Percentiles rank a stretch among this genome's conserved stretches.
Evolutionary conservation across 2,113 vertebrate species (phyloP).

Genomic region (Solea solea): DNA sequence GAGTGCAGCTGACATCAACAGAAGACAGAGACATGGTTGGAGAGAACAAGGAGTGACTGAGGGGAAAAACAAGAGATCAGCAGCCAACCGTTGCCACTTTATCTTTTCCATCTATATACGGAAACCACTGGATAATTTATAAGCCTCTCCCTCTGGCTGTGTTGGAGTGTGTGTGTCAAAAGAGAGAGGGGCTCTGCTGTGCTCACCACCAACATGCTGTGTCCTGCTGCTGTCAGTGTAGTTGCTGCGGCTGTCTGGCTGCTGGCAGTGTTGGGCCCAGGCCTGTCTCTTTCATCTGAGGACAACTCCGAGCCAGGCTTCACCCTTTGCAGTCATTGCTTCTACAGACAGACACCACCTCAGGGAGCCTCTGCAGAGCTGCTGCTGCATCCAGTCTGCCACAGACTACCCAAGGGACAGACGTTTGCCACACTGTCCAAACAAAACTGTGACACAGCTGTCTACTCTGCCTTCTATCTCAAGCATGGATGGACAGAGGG

Average conservation of each 20-base stretch:
- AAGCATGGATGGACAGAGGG: conserved; percentile 47
- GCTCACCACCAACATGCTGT: conserved; percentile 69
- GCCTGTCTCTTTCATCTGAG: conserved; percentile 66
- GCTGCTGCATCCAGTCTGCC: conserved; percentile 68
- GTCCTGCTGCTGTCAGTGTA: conserved; percentile 68
- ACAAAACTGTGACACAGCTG: conserved; percentile 67
- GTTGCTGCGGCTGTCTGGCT: conserved; percentile 70
- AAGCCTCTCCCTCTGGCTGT: conserved; percentile 63
- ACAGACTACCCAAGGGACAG: conserved; percentile 67
- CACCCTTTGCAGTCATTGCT: conserved; percentile 70
- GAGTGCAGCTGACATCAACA: conserved; percentile 37
- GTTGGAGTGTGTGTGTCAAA: conserved; percentile 21
- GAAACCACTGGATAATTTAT: conserved; percentile 73
- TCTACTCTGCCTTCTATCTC: conserved; percentile 76
- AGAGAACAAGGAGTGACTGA: conserved; percentile 46
- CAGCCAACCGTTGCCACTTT: conserved; percentile 45
- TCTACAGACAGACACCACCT: conserved; percentile 76
- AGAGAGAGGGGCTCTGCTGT: conserved; percentile 59
- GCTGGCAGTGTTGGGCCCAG: conserved; percentile 66
- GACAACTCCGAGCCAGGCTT: conserved; percentile 50
- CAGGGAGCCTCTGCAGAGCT: conserved; percentile 39
- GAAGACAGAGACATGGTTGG: conserved; percentile 57
- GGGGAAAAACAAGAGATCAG: conserved; percentile 50
- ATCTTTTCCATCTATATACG: conserved; percentile 64
- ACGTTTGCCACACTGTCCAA: conserved; percentile 73